Conservation (phyloP, 2,113 vertebrate species). For the Phyllostomus discolor region DNA sequence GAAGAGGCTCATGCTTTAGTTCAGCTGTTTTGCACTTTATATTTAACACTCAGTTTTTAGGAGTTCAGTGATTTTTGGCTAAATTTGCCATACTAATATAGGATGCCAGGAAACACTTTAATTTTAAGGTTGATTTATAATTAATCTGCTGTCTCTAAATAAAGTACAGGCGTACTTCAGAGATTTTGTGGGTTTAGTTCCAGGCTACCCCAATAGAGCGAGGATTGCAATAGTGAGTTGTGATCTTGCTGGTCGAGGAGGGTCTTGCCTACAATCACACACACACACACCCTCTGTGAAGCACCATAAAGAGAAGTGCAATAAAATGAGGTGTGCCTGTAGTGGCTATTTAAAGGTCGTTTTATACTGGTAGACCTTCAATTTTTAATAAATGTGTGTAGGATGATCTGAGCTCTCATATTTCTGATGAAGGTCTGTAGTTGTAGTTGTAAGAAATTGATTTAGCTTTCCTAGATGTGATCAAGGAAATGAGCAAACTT, state of each 20-base stretch:
- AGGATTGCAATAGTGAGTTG: not conserved
- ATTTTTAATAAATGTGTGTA: not conserved
- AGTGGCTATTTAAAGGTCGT: not conserved
- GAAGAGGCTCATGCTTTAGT: not conserved
- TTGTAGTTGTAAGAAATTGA: not conserved
- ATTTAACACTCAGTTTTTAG: not conserved
- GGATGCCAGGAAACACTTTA: not conserved
- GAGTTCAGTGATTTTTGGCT: not conserved
- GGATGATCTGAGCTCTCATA: not conserved
- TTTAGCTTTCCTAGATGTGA: not conserved
- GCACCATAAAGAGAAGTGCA: not conserved
- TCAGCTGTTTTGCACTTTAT: not conserved
- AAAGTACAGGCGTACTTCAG: not conserved
- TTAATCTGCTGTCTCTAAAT: not conserved
- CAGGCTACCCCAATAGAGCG: not conserved
- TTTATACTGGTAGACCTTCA: not conserved
- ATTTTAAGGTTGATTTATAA: not conserved
- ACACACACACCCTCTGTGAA: not conserved
- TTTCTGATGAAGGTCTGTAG: not conserved
- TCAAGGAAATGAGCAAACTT: not conserved
- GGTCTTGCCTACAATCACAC: not conserved
- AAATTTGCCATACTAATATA: not conserved
- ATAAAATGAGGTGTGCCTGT: not conserved
- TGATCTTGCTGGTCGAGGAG: not conserved
- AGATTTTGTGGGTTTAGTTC: not conserved